A percentile compares a stretch with the other conserved stretches of the same genome.
phyloP scores from a whole-genome alignment of 2,113 vertebrate genomes.

The Xenopus laevis region DNA sequence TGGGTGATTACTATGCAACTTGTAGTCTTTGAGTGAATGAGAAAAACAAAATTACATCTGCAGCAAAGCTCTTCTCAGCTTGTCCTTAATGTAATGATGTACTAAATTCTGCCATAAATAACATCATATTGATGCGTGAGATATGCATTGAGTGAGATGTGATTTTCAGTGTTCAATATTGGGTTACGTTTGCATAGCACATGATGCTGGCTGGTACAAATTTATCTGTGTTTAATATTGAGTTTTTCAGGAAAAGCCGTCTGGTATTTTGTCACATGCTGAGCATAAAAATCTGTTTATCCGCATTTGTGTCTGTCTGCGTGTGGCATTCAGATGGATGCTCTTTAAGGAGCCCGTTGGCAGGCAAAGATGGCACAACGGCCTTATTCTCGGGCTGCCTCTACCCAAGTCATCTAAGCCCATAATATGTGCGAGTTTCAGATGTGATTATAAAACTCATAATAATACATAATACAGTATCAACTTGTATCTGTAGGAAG shows the following conservation, averaged over 20 bases:
- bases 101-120: not conserved
- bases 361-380: not conserved
- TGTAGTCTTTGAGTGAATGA: not conserved
- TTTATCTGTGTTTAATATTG: conserved; percentile 17
- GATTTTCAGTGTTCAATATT: not conserved
- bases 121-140: not conserved
- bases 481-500: too few species aligned
- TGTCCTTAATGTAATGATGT: not conserved
- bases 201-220: not conserved
- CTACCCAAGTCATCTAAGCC: not conserved
- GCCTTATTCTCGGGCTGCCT: not conserved
- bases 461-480: too few species aligned
- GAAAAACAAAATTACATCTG: not conserved
- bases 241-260: not conserved
- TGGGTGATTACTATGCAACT: not conserved
- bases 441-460: too few species aligned
- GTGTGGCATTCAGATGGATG: not conserved
- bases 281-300: not conserved
- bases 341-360: not conserved
- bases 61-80: not conserved
- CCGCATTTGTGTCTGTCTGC: not conserved
- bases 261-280: not conserved
- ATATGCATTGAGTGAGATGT: not conserved
- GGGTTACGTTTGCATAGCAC: not conserved
- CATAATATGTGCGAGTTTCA: too few species aligned